Conservation (phyloP, 37 sponge, comb jelly and placozoan genomes). For the Halisarca cf. caerulea region DNA sequence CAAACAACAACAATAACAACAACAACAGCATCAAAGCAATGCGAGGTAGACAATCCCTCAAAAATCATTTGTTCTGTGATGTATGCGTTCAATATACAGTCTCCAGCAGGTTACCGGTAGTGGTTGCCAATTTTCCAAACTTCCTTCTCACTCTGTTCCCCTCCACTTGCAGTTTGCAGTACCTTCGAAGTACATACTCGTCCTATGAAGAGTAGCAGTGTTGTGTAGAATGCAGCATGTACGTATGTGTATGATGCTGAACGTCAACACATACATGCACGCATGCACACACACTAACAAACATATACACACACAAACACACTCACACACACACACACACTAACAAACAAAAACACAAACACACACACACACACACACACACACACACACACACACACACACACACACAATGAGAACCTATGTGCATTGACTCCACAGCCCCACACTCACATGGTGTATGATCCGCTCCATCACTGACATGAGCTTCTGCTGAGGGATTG, state of each 20-base stretch:
- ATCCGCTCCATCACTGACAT: slow-evolving; percentile 5
- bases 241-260: neutral
- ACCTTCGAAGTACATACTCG: slow-evolving; percentile 35
- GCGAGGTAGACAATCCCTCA: neutral
- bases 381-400: neutral
- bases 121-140: slow-evolving; percentile 34
- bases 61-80: neutral
- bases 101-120: slow-evolving; percentile 10
- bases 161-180: slow-evolving; percentile 11
- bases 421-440: neutral
- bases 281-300: neutral
- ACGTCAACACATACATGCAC: too few species aligned
- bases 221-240: neutral
- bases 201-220: slow-evolving; percentile 25
- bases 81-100: neutral
- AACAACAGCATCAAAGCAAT: neutral
- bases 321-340: too few species aligned
- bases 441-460: slow-evolving; percentile 20
- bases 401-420: too few species aligned
- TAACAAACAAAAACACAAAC: too few species aligned
- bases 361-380: neutral
- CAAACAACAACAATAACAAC: neutral
- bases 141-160: slow-evolving; percentile 14
- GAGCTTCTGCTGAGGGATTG: slow-evolving; percentile 35
- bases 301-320: too few species aligned